phyloP scores from a whole-genome alignment of 1,140 invertebrate genomes.

The Heliconius congener region DNA sequence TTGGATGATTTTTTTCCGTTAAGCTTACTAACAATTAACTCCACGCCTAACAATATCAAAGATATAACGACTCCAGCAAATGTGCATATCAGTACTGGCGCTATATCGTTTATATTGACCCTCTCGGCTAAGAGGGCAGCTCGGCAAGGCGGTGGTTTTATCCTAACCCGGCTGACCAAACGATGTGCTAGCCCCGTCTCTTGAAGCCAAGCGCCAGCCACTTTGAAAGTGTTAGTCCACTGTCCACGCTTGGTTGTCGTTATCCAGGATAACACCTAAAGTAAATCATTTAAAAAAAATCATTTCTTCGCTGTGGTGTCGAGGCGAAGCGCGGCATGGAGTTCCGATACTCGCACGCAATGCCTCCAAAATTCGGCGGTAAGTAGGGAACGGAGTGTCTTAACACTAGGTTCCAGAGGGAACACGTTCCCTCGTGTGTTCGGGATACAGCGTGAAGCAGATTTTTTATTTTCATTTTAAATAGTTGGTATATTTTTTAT shows the following conservation, averaged over 20 bases:
- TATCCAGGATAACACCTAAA: constrained; percentile 50
- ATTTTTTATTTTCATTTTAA: too few relatives aligned
- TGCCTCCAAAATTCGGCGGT: too few relatives aligned
- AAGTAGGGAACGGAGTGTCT: too few relatives aligned
- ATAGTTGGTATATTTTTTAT: too few relatives aligned
- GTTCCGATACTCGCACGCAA: too few relatives aligned
- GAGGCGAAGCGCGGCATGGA: too few relatives aligned
- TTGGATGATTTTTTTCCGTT: neutral
- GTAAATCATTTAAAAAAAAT: too few relatives aligned
- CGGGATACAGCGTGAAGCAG: too few relatives aligned
- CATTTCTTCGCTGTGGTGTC: too few relatives aligned
- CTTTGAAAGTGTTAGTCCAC: constrained; percentile 50
- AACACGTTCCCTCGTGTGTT: too few relatives aligned
- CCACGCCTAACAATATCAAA: constrained; percentile 48
- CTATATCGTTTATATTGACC: constrained; percentile 62
- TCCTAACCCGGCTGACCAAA: constrained; percentile 46
- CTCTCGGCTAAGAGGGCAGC: constrained; percentile 62
- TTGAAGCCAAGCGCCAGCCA: constrained; percentile 53
- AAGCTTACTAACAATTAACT: constrained; percentile 49
- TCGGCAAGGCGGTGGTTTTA: constrained; percentile 57
- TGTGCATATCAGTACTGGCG: constrained; percentile 48
- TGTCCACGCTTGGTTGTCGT: constrained; percentile 56
- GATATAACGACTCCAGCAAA: constrained; percentile 45
- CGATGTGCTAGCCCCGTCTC: constrained; percentile 58
- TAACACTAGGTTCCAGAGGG: too few relatives aligned